phyloP scores from a whole-genome alignment of 2,113 vertebrate genomes.

The Craseonycteris thonglongyai region DNA sequence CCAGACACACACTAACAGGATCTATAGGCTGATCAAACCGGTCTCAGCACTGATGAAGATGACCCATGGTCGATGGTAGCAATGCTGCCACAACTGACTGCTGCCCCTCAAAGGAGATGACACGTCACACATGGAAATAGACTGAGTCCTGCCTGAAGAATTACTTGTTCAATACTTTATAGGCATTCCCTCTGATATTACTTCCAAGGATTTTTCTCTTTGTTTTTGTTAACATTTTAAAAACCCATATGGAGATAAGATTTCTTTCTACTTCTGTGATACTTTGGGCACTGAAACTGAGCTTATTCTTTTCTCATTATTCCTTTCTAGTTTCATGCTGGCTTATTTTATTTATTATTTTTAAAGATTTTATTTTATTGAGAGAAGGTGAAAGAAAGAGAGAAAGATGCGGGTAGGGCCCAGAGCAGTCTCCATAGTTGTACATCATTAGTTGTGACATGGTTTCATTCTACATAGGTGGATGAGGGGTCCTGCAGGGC shows the following conservation, averaged over 20 bases:
- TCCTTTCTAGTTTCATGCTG: background rate
- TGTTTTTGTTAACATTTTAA: background rate
- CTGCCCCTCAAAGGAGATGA: conserved; percentile 92
- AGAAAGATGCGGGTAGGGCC: no score
- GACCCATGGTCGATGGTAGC: conserved; percentile 85
- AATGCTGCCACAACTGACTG: conserved; percentile 79
- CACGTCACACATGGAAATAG: conserved; percentile 96
- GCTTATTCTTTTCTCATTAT: background rate
- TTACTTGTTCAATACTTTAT: conserved; percentile 65
- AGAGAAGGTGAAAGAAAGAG: no score
- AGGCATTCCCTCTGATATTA: conserved; percentile 77
- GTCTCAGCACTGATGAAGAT: conserved; percentile 94
- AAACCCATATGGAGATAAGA: background rate
- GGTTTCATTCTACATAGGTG: no score
- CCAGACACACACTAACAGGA: conserved; percentile 88
- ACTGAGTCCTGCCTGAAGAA: conserved; percentile 78
- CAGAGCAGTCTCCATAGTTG: no score
- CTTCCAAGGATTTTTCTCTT: conserved; percentile 71
- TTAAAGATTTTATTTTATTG: no score
- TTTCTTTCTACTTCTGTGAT: background rate
- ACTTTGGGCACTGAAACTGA: background rate
- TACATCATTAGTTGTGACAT: no score
- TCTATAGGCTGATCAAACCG: conserved; percentile 94
- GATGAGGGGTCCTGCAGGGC: no score
- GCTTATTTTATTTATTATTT: no score